Conservation (phyloP, 2,113 vertebrate species). For the Rhinolophus ferrumequinum region DNA sequence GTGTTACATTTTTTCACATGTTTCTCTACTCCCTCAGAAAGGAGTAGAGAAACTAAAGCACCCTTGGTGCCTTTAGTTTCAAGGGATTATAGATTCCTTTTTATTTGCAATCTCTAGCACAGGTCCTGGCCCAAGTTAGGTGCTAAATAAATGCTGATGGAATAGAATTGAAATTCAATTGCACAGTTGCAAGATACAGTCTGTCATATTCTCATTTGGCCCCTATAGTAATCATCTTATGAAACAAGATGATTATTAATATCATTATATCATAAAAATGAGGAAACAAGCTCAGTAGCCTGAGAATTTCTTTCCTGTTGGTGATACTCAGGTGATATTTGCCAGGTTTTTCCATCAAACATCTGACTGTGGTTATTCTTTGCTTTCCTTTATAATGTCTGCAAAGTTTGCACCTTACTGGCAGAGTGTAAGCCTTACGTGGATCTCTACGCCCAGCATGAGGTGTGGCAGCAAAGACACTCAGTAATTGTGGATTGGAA, state of each 20-base stretch:
- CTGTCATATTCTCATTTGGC: background rate
- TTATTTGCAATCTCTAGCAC: background rate
- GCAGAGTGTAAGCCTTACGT: background rate
- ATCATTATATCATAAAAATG: slow-evolving; percentile 18
- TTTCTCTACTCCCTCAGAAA: background rate
- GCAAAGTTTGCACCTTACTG: background rate
- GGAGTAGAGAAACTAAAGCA: too few relatives aligned
- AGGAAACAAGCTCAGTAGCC: background rate
- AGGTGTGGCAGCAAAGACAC: background rate
- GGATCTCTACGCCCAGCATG: background rate
- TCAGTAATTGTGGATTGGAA: background rate
- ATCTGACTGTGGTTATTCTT: background rate
- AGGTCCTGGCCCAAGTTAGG: background rate
- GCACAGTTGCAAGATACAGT: background rate
- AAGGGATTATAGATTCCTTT: background rate
- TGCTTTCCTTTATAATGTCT: slow-evolving; percentile 19
- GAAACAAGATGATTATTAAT: slow-evolving; percentile 6
- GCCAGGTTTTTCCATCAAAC: background rate
- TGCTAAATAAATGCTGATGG: background rate
- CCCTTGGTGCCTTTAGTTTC: background rate
- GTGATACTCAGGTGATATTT: background rate
- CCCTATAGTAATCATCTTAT: background rate
- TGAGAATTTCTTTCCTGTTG: background rate
- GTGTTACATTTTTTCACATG: background rate
- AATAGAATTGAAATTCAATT: slow-evolving; percentile 18